A percentile compares a stretch with the other conserved stretches of the same genome.
phyloP scores from a whole-genome alignment of 2,113 vertebrate species.

The Rhinolophus sinicus region DNA sequence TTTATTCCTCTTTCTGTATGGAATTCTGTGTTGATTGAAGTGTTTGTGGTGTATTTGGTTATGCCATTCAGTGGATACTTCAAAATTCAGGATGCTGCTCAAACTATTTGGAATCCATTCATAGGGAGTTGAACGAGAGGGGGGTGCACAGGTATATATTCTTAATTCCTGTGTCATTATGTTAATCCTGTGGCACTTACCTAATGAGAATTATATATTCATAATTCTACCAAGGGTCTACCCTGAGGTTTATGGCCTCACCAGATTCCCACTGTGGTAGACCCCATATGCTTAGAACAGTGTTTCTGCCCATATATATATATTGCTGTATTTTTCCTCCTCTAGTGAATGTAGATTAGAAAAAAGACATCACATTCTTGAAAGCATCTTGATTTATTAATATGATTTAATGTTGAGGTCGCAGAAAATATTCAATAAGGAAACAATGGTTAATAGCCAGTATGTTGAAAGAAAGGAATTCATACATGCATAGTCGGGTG shows the following conservation, averaged over 20 bases:
- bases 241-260: background rate
- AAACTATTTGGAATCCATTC: background rate
- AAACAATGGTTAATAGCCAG: background rate
- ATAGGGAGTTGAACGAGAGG: background rate
- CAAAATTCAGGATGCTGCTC: background rate
- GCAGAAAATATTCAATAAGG: background rate
- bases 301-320: background rate
- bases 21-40: background rate
- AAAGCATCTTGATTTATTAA: conserved; percentile 44
- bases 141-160: background rate
- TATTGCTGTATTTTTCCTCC: background rate
- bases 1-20: background rate
- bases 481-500: background rate
- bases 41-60: background rate
- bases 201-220: background rate
- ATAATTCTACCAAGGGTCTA: background rate
- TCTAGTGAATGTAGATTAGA: background rate
- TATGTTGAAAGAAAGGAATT: conserved; percentile 33
- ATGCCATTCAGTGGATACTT: background rate
- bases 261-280: background rate
- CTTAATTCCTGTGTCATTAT: background rate
- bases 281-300: background rate
- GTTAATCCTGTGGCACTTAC: background rate
- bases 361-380: background rate
- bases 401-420: background rate